phyloP scores from a whole-genome alignment of 2,797 vertebrate genomes.

The Amblyraja radiata region DNA sequence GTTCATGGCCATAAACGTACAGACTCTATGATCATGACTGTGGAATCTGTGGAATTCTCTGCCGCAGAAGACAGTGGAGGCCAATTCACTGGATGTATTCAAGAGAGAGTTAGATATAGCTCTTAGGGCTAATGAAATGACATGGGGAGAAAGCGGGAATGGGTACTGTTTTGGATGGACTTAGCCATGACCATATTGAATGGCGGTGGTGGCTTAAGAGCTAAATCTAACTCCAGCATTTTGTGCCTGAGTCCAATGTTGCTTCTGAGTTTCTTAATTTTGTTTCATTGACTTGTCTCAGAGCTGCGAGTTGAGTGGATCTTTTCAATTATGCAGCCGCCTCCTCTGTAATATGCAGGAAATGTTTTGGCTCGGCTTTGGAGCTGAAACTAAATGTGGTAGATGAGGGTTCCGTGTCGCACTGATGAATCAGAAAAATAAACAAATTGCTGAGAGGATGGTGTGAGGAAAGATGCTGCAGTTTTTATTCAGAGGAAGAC shows the following conservation, averaged over 20 bases:
- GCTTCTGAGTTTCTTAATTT: neutral
- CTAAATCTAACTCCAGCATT: too few relatives aligned
- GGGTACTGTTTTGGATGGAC: too few relatives aligned
- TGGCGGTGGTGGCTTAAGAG: too few relatives aligned
- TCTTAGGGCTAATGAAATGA: too few relatives aligned
- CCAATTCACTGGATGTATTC: too few relatives aligned
- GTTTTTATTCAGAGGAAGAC: neutral
- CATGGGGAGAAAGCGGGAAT: too few relatives aligned
- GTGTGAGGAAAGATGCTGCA: neutral
- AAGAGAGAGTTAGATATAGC: too few relatives aligned
- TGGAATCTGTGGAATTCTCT: too few relatives aligned
- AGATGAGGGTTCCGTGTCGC: neutral
- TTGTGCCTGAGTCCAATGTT: neutral
- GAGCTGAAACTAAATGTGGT: neutral
- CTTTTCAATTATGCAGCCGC: neutral
- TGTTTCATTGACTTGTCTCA: neutral
- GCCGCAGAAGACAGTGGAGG: too few relatives aligned
- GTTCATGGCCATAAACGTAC: too few relatives aligned
- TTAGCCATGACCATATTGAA: too few relatives aligned
- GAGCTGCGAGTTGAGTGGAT: neutral
- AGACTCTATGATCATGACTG: too few relatives aligned
- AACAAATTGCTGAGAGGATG: neutral
- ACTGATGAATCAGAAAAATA: neutral
- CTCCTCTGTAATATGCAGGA: conserved; percentile 9
- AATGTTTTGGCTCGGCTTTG: neutral